Evolutionary conservation across 1,140 invertebrate genomes (phyloP).

Genomic region (Drosophila tani): DNA sequence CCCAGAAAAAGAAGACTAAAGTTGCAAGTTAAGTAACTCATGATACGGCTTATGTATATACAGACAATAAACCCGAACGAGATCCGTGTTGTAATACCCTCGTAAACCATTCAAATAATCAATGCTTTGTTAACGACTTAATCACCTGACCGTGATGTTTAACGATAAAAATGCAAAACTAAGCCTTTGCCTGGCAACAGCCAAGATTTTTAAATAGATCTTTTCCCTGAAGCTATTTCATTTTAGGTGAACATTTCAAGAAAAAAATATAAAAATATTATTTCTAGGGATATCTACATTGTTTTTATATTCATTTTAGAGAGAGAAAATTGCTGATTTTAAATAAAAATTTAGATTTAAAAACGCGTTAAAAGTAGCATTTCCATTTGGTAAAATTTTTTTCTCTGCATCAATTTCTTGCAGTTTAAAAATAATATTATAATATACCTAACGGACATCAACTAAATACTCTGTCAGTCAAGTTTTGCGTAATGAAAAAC

Average conservation of each 20-base stretch:
- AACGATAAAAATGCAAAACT: constrained; percentile 48
- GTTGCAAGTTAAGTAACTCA: background rate
- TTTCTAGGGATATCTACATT: background rate
- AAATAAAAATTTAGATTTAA: too few species aligned
- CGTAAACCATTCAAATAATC: constrained; percentile 32
- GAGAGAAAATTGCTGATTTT: background rate
- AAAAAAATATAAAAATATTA: background rate
- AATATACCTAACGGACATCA: constrained; percentile 17
- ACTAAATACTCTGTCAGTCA: constrained; percentile 17
- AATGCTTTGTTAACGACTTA: constrained; percentile 56
- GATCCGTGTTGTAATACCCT: constrained; percentile 42
- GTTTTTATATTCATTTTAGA: background rate
- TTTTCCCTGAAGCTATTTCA: background rate
- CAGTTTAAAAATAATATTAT: background rate
- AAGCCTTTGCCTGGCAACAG: constrained; percentile 5
- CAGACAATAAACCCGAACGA: constrained; percentile 14
- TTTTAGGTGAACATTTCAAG: background rate
- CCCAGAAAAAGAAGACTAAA: background rate
- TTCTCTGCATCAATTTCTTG: background rate
- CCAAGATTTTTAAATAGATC: constrained; percentile 24
- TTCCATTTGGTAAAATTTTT: background rate
- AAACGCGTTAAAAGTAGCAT: too few species aligned
- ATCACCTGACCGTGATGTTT: constrained; percentile 43
- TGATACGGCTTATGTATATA: constrained; percentile 13
- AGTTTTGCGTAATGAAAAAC: constrained; percentile 39